Evolutionary conservation across 2,888 invertebrate genomes (phyloP).

Genomic region (Parnassius apollo): DNA sequence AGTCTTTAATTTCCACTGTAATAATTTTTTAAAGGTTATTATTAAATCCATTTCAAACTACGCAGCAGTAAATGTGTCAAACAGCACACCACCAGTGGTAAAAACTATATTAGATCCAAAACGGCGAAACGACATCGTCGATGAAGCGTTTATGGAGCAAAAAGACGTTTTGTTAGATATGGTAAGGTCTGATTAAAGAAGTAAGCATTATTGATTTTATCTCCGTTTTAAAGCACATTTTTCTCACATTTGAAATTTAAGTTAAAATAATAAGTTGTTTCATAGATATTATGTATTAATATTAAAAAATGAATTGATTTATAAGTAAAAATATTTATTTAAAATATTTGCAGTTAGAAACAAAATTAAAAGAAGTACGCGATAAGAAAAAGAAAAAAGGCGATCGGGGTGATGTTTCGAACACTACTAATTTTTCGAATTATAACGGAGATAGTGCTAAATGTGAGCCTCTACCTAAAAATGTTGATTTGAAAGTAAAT

Average conservation of each 20-base stretch:
- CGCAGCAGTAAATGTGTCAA: slow-evolving; percentile 31
- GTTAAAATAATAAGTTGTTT: not conserved
- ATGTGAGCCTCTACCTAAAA: slow-evolving; percentile 43
- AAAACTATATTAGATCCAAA: slow-evolving; percentile 41
- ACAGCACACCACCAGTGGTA: slow-evolving; percentile 22
- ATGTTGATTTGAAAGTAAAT: slow-evolving; percentile 50
- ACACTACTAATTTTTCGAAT: slow-evolving; percentile 23
- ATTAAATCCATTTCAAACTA: slow-evolving; percentile 21
- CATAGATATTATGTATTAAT: not conserved
- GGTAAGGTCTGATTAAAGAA: slow-evolving; percentile 40
- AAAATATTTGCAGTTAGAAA: slow-evolving; percentile 51
- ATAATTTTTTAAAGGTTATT: slow-evolving; percentile 15
- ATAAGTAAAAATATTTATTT: slow-evolving; percentile 1
- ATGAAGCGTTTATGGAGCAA: slow-evolving; percentile 60
- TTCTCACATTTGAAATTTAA: not conserved
- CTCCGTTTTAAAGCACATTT: no score
- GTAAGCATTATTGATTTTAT: no score
- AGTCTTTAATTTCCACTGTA: not conserved
- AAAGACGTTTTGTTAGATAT: slow-evolving; percentile 62
- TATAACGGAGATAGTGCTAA: slow-evolving; percentile 30
- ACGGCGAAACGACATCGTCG: slow-evolving; percentile 48
- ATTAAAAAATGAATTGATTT: not conserved
- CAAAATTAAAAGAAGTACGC: slow-evolving; percentile 63
- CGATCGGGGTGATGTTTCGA: slow-evolving; percentile 28
- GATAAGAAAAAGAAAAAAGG: slow-evolving; percentile 57